Conservation (phyloP, 2,888 invertebrate species). For the Monoplex corrugatus region DNA sequence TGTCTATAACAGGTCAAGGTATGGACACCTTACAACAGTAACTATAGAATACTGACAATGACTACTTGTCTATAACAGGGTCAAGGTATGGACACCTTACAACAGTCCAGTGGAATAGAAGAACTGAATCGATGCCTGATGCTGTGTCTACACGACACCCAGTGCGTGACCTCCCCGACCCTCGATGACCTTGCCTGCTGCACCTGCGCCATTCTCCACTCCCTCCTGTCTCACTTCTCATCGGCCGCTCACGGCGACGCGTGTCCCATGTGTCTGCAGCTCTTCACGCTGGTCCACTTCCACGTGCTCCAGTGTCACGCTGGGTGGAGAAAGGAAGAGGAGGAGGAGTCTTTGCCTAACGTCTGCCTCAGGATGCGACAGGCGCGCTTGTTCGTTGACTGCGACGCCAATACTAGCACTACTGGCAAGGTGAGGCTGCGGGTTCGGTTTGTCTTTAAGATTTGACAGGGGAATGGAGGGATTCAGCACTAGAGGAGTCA, state of each 20-base stretch:
- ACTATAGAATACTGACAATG: neutral
- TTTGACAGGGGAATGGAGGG: neutral
- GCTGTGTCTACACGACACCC: constrained; percentile 42
- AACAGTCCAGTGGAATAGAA: constrained; percentile 19
- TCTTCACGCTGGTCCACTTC: constrained; percentile 36
- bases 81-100: constrained; percentile 6
- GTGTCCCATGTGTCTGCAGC: constrained; percentile 47
- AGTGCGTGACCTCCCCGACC: constrained; percentile 12
- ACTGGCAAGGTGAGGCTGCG: neutral
- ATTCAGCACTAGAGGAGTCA: neutral
- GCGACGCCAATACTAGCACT: neutral
- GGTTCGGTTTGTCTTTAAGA: too few relatives aligned
- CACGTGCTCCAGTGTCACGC: constrained; percentile 40
- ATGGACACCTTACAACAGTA: too few relatives aligned
- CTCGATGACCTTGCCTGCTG: constrained; percentile 47
- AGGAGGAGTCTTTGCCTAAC: neutral
- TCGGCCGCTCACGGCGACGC: constrained; percentile 30
- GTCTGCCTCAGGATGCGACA: constrained; percentile 26
- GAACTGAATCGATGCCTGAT: constrained; percentile 47
- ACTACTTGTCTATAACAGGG: constrained; percentile 12
- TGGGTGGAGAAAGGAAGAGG: neutral
- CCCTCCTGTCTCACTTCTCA: constrained; percentile 61
- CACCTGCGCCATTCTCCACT: constrained; percentile 50
- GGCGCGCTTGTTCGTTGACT: constrained; percentile 28
- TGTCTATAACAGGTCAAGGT: too few relatives aligned